A percentile compares a stretch with the other conserved stretches of the same genome.
Conservation (phyloP, 2,797 vertebrate species). For the Aselliscus stoliczkanus region DNA sequence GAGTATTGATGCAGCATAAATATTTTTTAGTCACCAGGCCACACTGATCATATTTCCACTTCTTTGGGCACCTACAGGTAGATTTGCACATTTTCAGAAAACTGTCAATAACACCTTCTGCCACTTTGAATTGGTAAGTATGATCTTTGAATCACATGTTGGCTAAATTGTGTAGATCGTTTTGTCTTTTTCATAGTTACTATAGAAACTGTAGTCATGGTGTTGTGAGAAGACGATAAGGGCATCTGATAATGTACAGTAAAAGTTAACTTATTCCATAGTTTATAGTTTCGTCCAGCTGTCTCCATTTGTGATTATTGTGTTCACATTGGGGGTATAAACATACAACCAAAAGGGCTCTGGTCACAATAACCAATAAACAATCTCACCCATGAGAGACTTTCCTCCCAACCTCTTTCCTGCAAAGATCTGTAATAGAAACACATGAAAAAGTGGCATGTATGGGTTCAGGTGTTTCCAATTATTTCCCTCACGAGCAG, state of each 20-base stretch:
- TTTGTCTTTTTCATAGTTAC: slow-evolving; percentile 30
- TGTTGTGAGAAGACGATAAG: neutral
- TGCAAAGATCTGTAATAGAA: neutral
- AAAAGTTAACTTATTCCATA: neutral
- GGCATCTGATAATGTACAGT: neutral
- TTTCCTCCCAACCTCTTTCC: neutral
- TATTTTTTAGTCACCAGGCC: neutral
- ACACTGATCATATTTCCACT: neutral
- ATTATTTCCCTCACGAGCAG: neutral
- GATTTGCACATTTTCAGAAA: slow-evolving; percentile 8
- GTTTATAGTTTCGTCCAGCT: slow-evolving; percentile 53
- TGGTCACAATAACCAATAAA: neutral
- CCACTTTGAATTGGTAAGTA: neutral
- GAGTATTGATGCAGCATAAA: neutral
- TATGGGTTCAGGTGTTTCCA: slow-evolving; percentile 12
- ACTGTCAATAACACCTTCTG: neutral
- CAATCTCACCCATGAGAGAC: neutral
- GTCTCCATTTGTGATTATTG: neutral
- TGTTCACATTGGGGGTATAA: slow-evolving; percentile 18
- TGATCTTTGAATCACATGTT: neutral
- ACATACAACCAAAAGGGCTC: neutral
- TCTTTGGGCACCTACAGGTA: neutral
- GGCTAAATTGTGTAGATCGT: neutral
- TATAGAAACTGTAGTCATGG: slow-evolving; percentile 2
- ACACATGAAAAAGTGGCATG: neutral